phyloP scores from a whole-genome alignment of 2,888 invertebrate genomes.

The Helicoverpa assulta region DNA sequence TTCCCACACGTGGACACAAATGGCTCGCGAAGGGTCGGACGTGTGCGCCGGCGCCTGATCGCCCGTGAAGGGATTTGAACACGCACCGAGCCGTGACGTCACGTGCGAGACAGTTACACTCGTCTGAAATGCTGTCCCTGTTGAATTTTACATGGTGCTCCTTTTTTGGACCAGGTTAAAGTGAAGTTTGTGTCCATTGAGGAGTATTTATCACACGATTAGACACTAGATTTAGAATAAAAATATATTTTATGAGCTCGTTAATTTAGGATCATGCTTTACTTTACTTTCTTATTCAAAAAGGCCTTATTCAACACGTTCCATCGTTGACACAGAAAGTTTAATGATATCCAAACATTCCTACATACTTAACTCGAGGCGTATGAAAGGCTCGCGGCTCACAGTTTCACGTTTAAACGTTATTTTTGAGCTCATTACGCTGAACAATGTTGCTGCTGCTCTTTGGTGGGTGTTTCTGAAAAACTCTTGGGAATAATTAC shows the following conservation, averaged over 20 bases:
- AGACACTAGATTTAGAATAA: neutral
- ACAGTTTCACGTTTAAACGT: constrained; percentile 36
- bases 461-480: constrained; percentile 26
- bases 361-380: constrained; percentile 22
- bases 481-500: constrained; percentile 31
- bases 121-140: constrained; percentile 30
- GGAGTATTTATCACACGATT: neutral
- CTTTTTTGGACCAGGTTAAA: constrained; percentile 8
- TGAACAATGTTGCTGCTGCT: constrained; percentile 24
- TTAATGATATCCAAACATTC: constrained; percentile 59
- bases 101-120: constrained; percentile 57
- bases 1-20: constrained; percentile 68
- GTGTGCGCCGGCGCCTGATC: constrained; percentile 63
- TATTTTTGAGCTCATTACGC: constrained; percentile 49
- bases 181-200: constrained; percentile 3
- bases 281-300: constrained; percentile 24
- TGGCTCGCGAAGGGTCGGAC: constrained; percentile 58
- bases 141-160: constrained; percentile 48
- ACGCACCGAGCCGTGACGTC: constrained; percentile 58
- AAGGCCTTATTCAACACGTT: constrained; percentile 29
- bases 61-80: constrained; percentile 54
- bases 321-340: constrained; percentile 40
- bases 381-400: constrained; percentile 24
- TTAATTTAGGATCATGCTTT: neutral
- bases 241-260: neutral